A percentile compares a stretch with the other conserved stretches of the same genome.
These are phyloP conservation scores for Raphicerus campestris DNA, from an alignment of 2,113 vertebrate species.

Conservation along the genomic window DNA sequence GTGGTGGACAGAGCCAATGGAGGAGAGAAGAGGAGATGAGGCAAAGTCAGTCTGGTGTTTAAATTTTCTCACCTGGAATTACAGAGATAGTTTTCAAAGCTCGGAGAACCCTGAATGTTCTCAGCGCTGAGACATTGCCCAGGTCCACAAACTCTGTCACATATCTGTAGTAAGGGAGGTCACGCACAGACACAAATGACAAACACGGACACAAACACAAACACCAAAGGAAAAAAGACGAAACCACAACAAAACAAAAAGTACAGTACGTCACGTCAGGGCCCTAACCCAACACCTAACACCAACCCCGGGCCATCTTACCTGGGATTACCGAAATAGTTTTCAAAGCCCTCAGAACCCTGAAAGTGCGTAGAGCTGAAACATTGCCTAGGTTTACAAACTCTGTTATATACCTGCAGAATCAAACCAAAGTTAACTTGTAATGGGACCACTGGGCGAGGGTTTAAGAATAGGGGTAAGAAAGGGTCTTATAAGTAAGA, in stretches of 20 bases:
- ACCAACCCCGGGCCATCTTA: conserved; percentile 92
- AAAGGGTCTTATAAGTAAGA: conserved; percentile 67
- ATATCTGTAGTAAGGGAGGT: conserved; percentile 99
- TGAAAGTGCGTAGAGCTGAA: conserved; percentile 99
- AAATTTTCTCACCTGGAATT: conserved; percentile 96
- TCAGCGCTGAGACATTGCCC: conserved; percentile 99
- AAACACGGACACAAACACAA: conserved; percentile 87
- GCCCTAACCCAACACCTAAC: conserved; percentile 96
- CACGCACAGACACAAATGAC: conserved; percentile 97
- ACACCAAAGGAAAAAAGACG: conserved; percentile 79
- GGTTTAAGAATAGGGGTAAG: conserved; percentile 55
- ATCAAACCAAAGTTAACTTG: conserved; percentile 98
- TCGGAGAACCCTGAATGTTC: conserved; percentile 99
- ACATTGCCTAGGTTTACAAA: conserved; percentile 99
- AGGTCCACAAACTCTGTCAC: conserved; percentile 99
- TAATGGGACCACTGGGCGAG: conserved; percentile 78
- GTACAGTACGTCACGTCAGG: conserved; percentile 91
- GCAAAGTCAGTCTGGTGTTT: neutral
- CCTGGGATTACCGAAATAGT: conserved; percentile 99
- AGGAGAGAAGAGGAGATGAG: conserved; percentile 35
- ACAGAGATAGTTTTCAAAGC: conserved; percentile 99
- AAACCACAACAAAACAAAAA: conserved; percentile 91
- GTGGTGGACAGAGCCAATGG: conserved; percentile 53
- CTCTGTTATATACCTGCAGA: conserved; percentile 99
- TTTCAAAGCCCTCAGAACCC: conserved; percentile 99